phyloP scores from a whole-genome alignment of 2,888 invertebrate species.

The Pyrgus malvae region DNA sequence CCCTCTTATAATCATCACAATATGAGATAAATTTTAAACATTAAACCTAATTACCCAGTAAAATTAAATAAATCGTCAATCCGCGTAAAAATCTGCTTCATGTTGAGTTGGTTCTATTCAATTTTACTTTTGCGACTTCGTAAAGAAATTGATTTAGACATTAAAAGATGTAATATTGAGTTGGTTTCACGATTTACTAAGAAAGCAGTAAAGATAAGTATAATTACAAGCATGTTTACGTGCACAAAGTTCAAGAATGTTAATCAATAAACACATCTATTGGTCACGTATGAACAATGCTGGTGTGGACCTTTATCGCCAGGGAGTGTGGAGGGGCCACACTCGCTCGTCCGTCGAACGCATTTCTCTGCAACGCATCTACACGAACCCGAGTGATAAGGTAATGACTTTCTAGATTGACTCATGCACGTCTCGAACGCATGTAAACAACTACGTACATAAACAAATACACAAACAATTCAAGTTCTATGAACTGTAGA shows the following conservation, averaged over 20 bases:
- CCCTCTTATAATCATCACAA: too few relatives aligned
- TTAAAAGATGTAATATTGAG: slow-evolving; percentile 2
- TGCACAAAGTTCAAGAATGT: slow-evolving; percentile 62
- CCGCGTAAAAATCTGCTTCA: too few relatives aligned
- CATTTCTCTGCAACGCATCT: slow-evolving; percentile 60
- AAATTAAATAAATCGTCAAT: too few relatives aligned
- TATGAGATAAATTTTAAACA: too few relatives aligned
- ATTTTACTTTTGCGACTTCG: too few relatives aligned
- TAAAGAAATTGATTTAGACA: slow-evolving; percentile 2
- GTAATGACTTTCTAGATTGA: slow-evolving; percentile 72
- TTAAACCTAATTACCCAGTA: too few relatives aligned
- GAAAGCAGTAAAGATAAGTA: slow-evolving; percentile 38
- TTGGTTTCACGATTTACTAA: slow-evolving; percentile 31
- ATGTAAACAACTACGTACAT: slow-evolving; percentile 53
- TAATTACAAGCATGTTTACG: slow-evolving; percentile 43
- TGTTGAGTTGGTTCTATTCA: too few relatives aligned
- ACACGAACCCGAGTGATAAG: slow-evolving; percentile 52
- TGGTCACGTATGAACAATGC: slow-evolving; percentile 55
- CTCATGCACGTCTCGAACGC: slow-evolving; percentile 56
- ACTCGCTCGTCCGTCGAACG: slow-evolving; percentile 48
- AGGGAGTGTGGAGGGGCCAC: slow-evolving; percentile 41
- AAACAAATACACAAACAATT: slow-evolving; percentile 49
- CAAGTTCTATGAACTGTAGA: slow-evolving; percentile 73
- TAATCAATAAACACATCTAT: slow-evolving; percentile 57
- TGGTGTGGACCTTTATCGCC: slow-evolving; percentile 44